Base-by-base conservation (phyloP, 92 coral and sea anemone genomes). In the Epizoanthus ramosus region DNA sequence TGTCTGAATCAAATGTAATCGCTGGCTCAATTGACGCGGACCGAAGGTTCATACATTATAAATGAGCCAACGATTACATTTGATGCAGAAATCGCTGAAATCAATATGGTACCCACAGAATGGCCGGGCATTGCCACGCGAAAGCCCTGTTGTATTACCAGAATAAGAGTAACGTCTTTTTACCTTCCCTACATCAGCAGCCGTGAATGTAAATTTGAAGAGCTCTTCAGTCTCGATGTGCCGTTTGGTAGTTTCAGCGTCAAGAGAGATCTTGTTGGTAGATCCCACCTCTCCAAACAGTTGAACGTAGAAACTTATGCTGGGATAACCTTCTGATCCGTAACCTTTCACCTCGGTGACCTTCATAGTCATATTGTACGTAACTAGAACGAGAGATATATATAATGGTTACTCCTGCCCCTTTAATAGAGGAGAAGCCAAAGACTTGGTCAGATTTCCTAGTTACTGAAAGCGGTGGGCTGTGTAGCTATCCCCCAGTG, bases 161-260 rank as follows among this genome's bases (percentile, higher is more conserved):
- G 50, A 8, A 43, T 43, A 43, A 9, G 50, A 6, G 50, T 4
- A 43, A 43, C 9, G 43, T 28, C 50, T 65, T 5, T 79, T 66
- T 52, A 89, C 92, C 92, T 88, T 85, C 73, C 92, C 92, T 23
- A 89, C 88, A 80, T 89, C 87, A 1, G 89, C 89, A 15, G 92
- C 89, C 16, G 71, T 64, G 31, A 89, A 77, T 7, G 83, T 89
- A 68, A 85, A 77, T 23, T 89, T 85, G 57, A 83, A 89, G 57
- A 73, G 82, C 53, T 45, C 76, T 25, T 81, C 79, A 0, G 63
- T 67, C 57, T 63, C 53, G 6, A 70, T 80, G 58, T 63, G 71
- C 12, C 80, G 66, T 10, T 52, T 75, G 33, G 79, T 79, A 6
- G 92, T 85, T 52, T 79, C 84, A 23, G 87, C 84, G 64, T 89